Percentiles rank a stretch among this genome's conserved stretches.
Evolutionary conservation across 37 sponge, comb jelly and placozoan genomes (phyloP).

Genomic region (Eunapius fragilis): DNA sequence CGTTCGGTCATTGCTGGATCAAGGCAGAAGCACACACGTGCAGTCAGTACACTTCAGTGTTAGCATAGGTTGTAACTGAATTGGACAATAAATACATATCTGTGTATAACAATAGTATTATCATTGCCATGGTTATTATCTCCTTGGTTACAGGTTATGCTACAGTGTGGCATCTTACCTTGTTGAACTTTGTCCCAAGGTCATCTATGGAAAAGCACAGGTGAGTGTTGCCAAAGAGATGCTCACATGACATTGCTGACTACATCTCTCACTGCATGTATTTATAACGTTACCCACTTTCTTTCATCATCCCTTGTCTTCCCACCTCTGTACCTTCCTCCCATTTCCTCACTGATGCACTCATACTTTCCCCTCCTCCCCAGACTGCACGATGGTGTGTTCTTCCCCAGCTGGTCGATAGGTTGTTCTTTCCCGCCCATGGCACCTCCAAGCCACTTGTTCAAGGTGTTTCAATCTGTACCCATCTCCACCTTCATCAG

Average conservation of each 20-base stretch:
- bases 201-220: conserved; percentile 47
- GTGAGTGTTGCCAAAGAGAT: background rate
- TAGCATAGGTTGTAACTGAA: no score
- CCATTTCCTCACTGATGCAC: background rate
- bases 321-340: background rate
- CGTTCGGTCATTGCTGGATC: no score
- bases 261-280: no score
- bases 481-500: conserved; percentile 20
- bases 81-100: background rate
- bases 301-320: background rate
- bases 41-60: no score
- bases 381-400: conserved; percentile 40
- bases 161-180: conserved; percentile 14
- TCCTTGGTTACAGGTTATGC: background rate
- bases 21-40: no score
- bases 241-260: background rate
- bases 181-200: conserved; percentile 33
- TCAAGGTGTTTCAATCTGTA: background rate
- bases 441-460: background rate
- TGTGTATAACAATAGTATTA: background rate
- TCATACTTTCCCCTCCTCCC: background rate
- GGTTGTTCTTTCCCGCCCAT: conserved; percentile 27
- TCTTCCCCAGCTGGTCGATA: conserved; percentile 45
- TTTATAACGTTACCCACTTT: background rate
- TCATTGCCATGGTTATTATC: background rate